Percentiles rank a stretch among this genome's conserved stretches.
Conservation (phyloP, 1,140 invertebrate genomes). For the Hylaeus volcanicus region DNA sequence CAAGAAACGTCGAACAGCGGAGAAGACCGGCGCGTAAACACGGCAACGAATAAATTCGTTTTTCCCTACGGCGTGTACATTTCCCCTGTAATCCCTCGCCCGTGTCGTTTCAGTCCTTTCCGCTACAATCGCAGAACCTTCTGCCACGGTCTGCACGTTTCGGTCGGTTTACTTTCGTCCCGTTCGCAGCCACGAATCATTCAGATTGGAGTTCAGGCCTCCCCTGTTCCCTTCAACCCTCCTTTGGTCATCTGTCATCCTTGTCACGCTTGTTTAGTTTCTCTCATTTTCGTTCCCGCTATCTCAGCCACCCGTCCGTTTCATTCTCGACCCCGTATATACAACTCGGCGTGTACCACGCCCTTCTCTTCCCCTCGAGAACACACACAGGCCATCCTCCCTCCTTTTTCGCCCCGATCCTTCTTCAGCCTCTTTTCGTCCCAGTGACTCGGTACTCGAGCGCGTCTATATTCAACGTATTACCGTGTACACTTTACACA, state of each 20-base stretch:
- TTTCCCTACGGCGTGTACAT: neutral
- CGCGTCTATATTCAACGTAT: constrained; percentile 9
- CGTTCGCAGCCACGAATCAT: constrained; percentile 35
- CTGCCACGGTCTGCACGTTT: constrained; percentile 5
- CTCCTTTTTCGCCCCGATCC: constrained; percentile 10
- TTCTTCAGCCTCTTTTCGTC: constrained; percentile 22
- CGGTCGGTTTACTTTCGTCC: constrained; percentile 35
- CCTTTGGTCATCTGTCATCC: constrained; percentile 27
- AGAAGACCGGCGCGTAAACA: neutral
- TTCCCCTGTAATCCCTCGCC: neutral
- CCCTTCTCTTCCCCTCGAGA: constrained; percentile 25
- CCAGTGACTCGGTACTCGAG: constrained; percentile 14
- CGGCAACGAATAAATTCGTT: neutral
- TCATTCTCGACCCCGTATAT: constrained; percentile 42
- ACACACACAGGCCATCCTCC: constrained; percentile 15
- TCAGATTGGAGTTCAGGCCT: constrained; percentile 34
- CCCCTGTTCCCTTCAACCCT: neutral
- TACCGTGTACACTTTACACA: neutral
- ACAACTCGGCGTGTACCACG: constrained; percentile 5
- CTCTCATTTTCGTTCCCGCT: constrained; percentile 34
- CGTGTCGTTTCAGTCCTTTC: constrained; percentile 2
- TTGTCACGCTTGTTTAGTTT: constrained; percentile 35
- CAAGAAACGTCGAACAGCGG: neutral
- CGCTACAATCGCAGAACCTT: constrained; percentile 18
- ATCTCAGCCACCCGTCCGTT: constrained; percentile 25